These are phyloP conservation scores for Chionis minor DNA, from an alignment of 2,113 vertebrate species.

Conservation along the genomic window DNA sequence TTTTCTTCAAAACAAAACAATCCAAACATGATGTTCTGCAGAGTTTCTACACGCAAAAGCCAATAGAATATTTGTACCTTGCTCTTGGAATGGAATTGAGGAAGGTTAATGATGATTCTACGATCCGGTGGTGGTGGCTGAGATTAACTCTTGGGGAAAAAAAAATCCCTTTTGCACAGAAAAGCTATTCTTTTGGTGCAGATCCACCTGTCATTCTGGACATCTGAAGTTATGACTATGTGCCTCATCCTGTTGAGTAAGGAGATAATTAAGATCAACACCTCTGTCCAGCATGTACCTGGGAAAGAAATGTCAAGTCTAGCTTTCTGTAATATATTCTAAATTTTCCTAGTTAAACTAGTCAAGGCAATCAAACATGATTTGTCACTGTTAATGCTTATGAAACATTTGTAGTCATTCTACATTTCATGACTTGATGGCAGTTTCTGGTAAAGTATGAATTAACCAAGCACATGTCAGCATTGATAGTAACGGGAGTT, in stretches of 20 bases:
- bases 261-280: neutral
- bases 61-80: neutral
- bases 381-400: neutral
- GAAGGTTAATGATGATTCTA: neutral
- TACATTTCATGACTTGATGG: neutral
- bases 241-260: neutral
- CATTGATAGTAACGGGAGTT: neutral
- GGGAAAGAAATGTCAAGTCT: neutral
- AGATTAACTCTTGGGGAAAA: neutral
- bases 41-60: neutral
- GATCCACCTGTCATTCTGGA: neutral
- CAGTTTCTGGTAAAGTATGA: neutral
- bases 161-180: neutral
- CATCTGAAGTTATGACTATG: neutral
- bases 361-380: neutral
- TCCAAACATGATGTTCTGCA: neutral
- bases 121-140: neutral
- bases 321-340: neutral
- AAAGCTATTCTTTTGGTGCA: neutral
- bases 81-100: neutral
- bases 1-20: neutral
- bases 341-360: neutral
- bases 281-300: neutral
- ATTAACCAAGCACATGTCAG: constrained; percentile 2
- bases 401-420: neutral